Evolutionary conservation across 2,888 invertebrate genomes (phyloP).

Genomic region (Euzophera pinguis): DNA sequence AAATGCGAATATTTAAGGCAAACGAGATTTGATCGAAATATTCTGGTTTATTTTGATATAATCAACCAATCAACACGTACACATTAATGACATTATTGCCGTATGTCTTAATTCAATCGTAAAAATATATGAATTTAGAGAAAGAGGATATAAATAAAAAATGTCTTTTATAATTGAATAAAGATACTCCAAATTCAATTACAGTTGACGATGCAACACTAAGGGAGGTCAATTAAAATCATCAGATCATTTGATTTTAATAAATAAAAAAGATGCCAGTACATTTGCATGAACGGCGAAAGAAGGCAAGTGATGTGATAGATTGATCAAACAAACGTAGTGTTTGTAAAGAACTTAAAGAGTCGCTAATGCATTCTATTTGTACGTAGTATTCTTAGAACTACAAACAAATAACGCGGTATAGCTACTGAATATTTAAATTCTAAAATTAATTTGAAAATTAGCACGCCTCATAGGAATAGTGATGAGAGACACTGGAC

Average conservation of each 20-base stretch:
- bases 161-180: too few species aligned
- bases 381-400: slow-evolving; percentile 21
- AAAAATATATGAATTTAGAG: too few species aligned
- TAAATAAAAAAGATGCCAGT: neutral
- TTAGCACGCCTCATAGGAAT: neutral
- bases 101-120: too few species aligned
- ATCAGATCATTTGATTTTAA: too few species aligned
- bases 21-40: slow-evolving; percentile 1
- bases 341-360: slow-evolving; percentile 42
- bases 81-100: too few species aligned
- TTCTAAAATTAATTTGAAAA: neutral
- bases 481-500: neutral
- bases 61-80: too few species aligned
- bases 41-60: too few species aligned
- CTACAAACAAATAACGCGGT: neutral
- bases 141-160: too few species aligned
- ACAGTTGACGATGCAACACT: too few species aligned
- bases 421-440: neutral
- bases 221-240: too few species aligned
- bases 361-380: slow-evolving; percentile 40
- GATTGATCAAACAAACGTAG: slow-evolving; percentile 44
- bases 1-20: slow-evolving; percentile 18
- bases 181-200: too few species aligned
- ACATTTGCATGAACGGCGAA: neutral
- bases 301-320: slow-evolving; percentile 35